A percentile compares a stretch with the other conserved stretches of the same genome.
Evolutionary conservation across 2,113 vertebrate species (phyloP).

Genomic region (Turnix velox): DNA sequence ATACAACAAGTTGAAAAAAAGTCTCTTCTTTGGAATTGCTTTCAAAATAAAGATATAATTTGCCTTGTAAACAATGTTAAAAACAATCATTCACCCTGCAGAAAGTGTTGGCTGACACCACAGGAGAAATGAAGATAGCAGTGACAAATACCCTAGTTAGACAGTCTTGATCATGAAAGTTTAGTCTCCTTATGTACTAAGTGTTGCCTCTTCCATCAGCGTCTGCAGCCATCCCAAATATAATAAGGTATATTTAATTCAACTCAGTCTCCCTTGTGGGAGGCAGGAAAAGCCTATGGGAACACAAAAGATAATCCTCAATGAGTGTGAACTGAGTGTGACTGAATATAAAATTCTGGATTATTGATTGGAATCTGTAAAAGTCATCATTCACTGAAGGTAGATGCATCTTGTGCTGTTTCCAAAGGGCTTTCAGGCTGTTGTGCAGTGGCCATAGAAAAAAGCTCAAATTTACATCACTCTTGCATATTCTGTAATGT

Average conservation of each 20-base stretch:
- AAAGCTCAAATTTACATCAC: conserved; percentile 52
- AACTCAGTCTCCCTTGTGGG: background rate
- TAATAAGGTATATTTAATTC: conserved; percentile 25
- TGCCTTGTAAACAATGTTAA: conserved; percentile 12
- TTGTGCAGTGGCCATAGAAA: background rate
- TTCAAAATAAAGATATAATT: conserved; percentile 44
- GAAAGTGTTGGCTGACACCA: background rate
- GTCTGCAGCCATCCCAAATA: conserved; percentile 12
- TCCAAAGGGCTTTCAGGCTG: conserved; percentile 47
- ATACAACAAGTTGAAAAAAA: background rate
- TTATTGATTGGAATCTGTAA: conserved; percentile 69
- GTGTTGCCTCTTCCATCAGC: conserved; percentile 29
- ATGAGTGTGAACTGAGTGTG: conserved; percentile 60
- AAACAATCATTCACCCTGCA: background rate
- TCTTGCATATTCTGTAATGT: background rate
- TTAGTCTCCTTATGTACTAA: conserved; percentile 22
- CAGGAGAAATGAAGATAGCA: background rate
- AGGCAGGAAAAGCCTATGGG: conserved; percentile 56
- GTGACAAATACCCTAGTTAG: conserved; percentile 18
- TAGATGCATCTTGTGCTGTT: conserved; percentile 39
- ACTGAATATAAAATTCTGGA: conserved; percentile 70
- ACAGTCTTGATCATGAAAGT: background rate
- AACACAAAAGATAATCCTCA: conserved; percentile 63
- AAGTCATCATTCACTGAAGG: conserved; percentile 49
- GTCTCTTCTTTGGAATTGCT: background rate